A percentile compares a stretch with the other conserved stretches of the same genome.
Conservation (phyloP, 2,888 invertebrate species). For the Gastracanthus pulcherrimus region DNA sequence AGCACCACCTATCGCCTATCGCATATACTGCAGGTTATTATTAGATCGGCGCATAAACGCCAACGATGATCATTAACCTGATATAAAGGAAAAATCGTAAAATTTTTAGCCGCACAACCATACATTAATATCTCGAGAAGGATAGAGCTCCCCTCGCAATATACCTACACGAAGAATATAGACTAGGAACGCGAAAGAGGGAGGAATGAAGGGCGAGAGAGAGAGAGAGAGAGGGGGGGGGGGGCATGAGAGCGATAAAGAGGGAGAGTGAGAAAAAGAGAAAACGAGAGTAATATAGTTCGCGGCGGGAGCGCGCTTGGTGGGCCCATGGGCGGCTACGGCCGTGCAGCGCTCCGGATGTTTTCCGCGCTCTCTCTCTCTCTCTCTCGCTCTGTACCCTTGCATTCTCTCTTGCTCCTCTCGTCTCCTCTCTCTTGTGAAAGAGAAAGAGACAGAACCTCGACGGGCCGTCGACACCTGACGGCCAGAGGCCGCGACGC, state of each 20-base stretch:
- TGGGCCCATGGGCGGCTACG: slow-evolving; percentile 34
- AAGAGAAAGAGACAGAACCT: background rate
- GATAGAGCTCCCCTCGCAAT: too few relatives aligned
- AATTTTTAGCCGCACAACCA: background rate
- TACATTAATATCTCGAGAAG: background rate
- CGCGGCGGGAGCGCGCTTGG: slow-evolving; percentile 47
- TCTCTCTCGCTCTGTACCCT: too few relatives aligned
- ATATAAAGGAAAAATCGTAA: background rate
- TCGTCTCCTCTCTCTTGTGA: background rate
- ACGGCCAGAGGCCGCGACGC: slow-evolving; percentile 23
- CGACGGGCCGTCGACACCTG: slow-evolving; percentile 31
- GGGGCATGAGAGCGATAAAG: background rate
- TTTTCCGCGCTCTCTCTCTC: too few relatives aligned
- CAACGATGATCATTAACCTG: background rate
- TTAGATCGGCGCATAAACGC: background rate
- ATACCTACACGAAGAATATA: background rate
- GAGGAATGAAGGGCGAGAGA: too few relatives aligned
- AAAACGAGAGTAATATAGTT: slow-evolving; percentile 47
- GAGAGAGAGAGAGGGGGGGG: slow-evolving; percentile 20
- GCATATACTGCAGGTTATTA: background rate
- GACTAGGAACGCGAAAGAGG: background rate
- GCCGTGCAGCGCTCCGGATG: background rate
- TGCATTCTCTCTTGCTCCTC: background rate
- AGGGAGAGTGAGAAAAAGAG: slow-evolving; percentile 33
- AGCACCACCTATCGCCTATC: too few relatives aligned